Percentiles rank a stretch among this genome's conserved stretches.
Conservation (phyloP, 1,140 invertebrate species). For the Pachypeltis micranthus region DNA sequence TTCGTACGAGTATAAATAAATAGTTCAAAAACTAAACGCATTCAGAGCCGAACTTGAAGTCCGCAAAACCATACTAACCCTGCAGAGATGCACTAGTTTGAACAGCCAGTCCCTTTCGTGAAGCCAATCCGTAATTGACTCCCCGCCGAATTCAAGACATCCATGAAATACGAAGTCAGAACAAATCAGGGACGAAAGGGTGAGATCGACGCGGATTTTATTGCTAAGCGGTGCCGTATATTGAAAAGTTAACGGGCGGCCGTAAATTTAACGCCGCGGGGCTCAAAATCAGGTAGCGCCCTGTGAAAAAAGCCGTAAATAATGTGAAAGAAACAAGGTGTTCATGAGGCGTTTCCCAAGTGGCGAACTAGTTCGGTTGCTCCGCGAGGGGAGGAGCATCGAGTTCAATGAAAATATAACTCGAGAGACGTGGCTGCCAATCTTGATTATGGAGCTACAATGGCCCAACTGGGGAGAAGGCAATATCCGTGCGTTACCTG, state of each 20-base stretch:
- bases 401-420: conserved; percentile 13
- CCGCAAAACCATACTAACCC: too few relatives aligned
- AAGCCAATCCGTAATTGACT: too few relatives aligned
- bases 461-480: conserved; percentile 5
- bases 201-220: conserved; percentile 2
- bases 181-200: neutral
- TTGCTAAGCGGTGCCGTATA: neutral
- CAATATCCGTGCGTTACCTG: conserved; percentile 8
- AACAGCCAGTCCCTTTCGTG: too few relatives aligned
- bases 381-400: neutral
- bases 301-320: conserved; percentile 9
- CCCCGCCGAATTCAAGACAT: too few relatives aligned
- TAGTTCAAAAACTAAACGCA: too few relatives aligned
- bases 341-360: conserved; percentile 15
- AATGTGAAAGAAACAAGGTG: conserved; percentile 14
- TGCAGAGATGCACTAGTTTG: too few relatives aligned
- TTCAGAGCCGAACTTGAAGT: too few relatives aligned
- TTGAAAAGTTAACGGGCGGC: conserved; percentile 6
- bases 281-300: neutral
- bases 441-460: conserved; percentile 11
- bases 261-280: neutral
- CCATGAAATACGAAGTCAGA: neutral
- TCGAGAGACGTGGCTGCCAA: conserved; percentile 8
- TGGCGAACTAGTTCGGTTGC: conserved; percentile 3
- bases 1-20: too few relatives aligned